These are phyloP conservation scores for Drosophila littoralis DNA, from an alignment of 1,140 invertebrate genomes.

Conservation along the genomic window DNA sequence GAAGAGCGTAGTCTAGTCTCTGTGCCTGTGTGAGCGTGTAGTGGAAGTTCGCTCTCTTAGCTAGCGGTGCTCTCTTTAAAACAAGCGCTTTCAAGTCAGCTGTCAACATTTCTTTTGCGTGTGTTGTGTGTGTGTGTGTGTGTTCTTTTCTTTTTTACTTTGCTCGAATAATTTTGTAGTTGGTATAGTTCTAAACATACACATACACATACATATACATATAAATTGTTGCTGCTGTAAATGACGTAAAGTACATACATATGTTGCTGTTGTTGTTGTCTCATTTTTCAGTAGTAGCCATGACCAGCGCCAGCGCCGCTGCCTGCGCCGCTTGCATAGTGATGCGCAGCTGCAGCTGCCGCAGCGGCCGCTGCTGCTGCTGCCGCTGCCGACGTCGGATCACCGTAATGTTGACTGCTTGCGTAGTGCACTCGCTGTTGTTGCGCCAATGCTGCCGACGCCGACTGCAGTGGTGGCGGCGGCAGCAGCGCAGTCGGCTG, in stretches of 20 bases:
- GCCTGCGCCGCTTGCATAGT: constrained; percentile 36
- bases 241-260: constrained; percentile 15
- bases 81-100: constrained; percentile 14
- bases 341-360: constrained; percentile 32
- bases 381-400: constrained; percentile 26
- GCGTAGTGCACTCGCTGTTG: constrained; percentile 38
- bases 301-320: constrained; percentile 22
- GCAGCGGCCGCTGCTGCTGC: constrained; percentile 32
- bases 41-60: neutral
- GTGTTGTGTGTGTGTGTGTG: neutral
- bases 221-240: constrained; percentile 20
- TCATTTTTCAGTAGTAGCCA: constrained; percentile 44
- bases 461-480: constrained; percentile 51
- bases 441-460: constrained; percentile 29
- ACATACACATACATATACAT: constrained; percentile 18
- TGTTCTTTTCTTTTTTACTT: constrained; percentile 7
- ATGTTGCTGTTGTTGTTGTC: neutral
- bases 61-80: neutral
- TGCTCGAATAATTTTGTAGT: constrained; percentile 19
- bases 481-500: constrained; percentile 44
- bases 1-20: neutral
- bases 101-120: constrained; percentile 7
- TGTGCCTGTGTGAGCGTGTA: constrained; percentile 9
- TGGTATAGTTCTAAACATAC: constrained; percentile 15
- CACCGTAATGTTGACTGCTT: constrained; percentile 19